A percentile compares a stretch with the other conserved stretches of the same genome.
These are phyloP conservation scores for Deilephila porcellus DNA, from an alignment of 2,888 invertebrate genomes.

Conservation along the genomic window DNA sequence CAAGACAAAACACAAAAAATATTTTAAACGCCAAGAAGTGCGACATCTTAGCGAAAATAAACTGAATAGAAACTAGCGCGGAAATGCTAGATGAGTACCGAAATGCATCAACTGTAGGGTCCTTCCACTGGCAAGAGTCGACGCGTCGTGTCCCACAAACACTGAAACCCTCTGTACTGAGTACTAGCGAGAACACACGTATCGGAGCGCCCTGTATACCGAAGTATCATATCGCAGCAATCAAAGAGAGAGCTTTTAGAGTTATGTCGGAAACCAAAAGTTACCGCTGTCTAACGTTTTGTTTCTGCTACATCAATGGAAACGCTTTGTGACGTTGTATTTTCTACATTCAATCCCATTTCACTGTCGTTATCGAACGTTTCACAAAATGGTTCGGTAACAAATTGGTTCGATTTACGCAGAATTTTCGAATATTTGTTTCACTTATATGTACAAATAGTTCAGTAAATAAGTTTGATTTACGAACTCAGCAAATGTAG, in stretches of 20 bases:
- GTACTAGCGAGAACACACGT: slow-evolving; percentile 32
- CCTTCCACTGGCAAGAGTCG: slow-evolving; percentile 58
- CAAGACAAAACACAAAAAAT: slow-evolving; percentile 11
- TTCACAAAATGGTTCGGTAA: not conserved
- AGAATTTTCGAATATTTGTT: not conserved
- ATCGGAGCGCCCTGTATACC: slow-evolving; percentile 29
- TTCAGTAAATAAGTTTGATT: not conserved
- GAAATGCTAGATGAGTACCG: slow-evolving; percentile 51
- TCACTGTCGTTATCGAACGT: not conserved
- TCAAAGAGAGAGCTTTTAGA: slow-evolving; percentile 74
- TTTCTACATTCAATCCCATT: not conserved
- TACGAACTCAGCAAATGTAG: not conserved
- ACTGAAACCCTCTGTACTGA: slow-evolving; percentile 38
- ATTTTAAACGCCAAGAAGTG: slow-evolving; percentile 33
- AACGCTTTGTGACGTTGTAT: slow-evolving; percentile 17
- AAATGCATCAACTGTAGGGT: slow-evolving; percentile 69
- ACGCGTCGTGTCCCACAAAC: slow-evolving; percentile 50
- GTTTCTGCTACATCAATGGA: slow-evolving; percentile 38
- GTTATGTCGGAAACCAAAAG: slow-evolving; percentile 52
- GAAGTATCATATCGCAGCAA: slow-evolving; percentile 62
- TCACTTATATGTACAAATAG: not conserved
- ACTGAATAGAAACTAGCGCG: slow-evolving; percentile 39
- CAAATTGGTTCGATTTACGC: too few species aligned
- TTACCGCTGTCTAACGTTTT: slow-evolving; percentile 49
- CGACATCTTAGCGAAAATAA: slow-evolving; percentile 44